These are phyloP conservation scores for Andinoacara biseriatus DNA, from an alignment of 2,113 vertebrate species.

Conservation along the genomic window DNA sequence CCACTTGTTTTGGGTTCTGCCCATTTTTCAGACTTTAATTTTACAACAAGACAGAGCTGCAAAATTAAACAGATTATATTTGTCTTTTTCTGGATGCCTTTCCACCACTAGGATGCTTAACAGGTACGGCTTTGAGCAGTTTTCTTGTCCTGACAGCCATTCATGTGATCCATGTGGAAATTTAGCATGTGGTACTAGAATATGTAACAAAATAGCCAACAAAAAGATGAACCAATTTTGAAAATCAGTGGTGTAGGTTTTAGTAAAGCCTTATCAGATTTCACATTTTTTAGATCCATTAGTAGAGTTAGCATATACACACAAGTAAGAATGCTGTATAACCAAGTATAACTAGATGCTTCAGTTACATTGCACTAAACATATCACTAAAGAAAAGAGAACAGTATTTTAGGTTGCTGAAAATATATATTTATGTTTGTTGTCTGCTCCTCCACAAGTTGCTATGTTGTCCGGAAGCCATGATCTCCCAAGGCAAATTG, in stretches of 20 bases:
- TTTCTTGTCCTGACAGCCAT: neutral
- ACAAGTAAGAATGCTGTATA: neutral
- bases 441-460: neutral
- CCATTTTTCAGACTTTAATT: neutral
- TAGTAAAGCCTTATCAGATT: neutral
- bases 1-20: neutral
- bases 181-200: neutral
- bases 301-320: neutral
- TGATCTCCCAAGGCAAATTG: no score
- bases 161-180: neutral
- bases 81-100: neutral
- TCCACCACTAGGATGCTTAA: neutral
- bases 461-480: no score
- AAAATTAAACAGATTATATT: neutral
- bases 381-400: neutral
- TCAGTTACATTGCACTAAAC: neutral
- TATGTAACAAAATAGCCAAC: neutral
- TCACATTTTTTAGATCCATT: neutral
- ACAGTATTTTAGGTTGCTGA: neutral
- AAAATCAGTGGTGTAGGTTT: neutral
- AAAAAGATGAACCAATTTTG: neutral
- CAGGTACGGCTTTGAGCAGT: neutral
- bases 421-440: neutral
- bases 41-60: neutral
- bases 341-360: neutral